phyloP scores from a whole-genome alignment of 37 sponge, comb jelly and placozoan species.

The Agelas oroides region DNA sequence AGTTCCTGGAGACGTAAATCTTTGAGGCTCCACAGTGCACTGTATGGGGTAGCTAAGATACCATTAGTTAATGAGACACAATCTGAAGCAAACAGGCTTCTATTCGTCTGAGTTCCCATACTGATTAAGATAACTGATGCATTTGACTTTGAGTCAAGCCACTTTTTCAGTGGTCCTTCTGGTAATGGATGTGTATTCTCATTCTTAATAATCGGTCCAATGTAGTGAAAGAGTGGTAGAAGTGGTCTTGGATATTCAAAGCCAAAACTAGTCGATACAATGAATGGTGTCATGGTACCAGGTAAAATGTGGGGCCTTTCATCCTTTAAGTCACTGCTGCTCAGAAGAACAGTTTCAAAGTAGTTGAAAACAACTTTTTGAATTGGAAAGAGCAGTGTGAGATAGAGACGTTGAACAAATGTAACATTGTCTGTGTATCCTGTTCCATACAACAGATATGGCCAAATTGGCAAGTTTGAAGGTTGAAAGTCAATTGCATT shows the following conservation, averaged over 20 bases:
- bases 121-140: conserved; percentile 51
- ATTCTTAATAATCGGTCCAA: conserved; percentile 20
- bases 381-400: not conserved
- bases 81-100: not conserved
- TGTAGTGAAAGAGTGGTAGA: conserved; percentile 12
- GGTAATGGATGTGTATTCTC: conserved; percentile 1
- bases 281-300: too few relatives aligned
- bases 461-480: too few relatives aligned
- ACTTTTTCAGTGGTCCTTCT: too few relatives aligned
- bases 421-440: too few relatives aligned
- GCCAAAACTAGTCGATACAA: conserved; percentile 12
- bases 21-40: conserved; percentile 50
- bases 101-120: conserved; percentile 51
- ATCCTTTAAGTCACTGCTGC: too few relatives aligned
- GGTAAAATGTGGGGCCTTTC: too few relatives aligned
- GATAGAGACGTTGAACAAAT: too few relatives aligned
- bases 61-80: conserved; percentile 24
- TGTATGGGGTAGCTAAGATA: not conserved
- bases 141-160: conserved; percentile 15
- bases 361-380: not conserved
- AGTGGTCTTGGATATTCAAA: conserved; percentile 23
- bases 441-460: too few relatives aligned
- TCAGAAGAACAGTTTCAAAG: too few relatives aligned
- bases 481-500: too few relatives aligned
- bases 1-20: conserved; percentile 24